Base-by-base conservation (phyloP, 2,888 invertebrate genomes). In the Luperina nickerlii region DNA sequence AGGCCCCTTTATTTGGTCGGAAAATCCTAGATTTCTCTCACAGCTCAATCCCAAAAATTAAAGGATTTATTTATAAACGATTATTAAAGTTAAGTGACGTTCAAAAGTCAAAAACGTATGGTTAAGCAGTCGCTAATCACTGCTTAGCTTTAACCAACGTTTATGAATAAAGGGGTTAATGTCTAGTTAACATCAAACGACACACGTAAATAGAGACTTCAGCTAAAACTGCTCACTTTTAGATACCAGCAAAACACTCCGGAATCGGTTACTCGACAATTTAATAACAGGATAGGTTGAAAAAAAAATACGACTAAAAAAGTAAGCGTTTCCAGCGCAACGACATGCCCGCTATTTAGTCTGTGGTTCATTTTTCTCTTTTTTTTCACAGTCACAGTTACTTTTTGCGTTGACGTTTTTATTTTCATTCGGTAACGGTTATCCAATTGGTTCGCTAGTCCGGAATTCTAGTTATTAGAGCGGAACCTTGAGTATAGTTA, bases 391-490 rank as follows among this genome's bases (percentile, higher is more conserved):
- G 79, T 81, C 85, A 81, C 86, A 80, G 88, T 88, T 79, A 85
- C 81, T 84, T 87, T 82, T 79, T 87, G 54, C 78, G 27, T 67
- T 89, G 87, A 84, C 78, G 75, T 86, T 88, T 88, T 89, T 83
- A 86, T 85, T 87, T 85, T 81, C 84, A 81, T 88, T 89, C 87
- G 81, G 84, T 88, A 88, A 90, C 91, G n/a, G 90, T 92, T 92
- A 92, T 87, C 87, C 86, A 91, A 93, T 90, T 85, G 76, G 73
- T 73, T 90, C 73, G 83, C 75, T 88, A 78, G 81, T 83, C 63
- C 79, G 75, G 79, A 85, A 79, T 81, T 63, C 57, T 57, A 87
- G 71, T 87, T 83, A 87, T 70, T 79, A 66, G 90, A 87, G 88
- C 85, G 74, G 71, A 74, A 63, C 71, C 63, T 76, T 82, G 79